Conservation (phyloP, 2,797 vertebrate genomes). For the Rhinoraja longicauda region DNA sequence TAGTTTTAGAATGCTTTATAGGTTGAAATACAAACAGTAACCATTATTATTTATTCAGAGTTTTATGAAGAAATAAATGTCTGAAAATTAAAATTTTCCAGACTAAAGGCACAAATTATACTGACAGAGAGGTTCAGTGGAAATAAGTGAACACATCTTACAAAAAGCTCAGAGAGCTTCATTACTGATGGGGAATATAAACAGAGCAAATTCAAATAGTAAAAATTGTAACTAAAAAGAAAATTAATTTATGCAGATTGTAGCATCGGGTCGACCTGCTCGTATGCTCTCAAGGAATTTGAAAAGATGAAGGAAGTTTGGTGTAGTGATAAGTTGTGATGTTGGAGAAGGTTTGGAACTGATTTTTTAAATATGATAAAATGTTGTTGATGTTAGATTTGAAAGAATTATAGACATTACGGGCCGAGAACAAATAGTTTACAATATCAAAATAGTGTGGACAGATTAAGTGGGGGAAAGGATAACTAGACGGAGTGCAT, state of each 20-base stretch:
- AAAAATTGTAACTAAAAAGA: neutral
- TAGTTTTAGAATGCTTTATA: neutral
- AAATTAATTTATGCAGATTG: neutral
- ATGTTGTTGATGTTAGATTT: too few species aligned
- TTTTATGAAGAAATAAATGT: neutral
- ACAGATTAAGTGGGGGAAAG: too few species aligned
- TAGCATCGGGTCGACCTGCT: neutral
- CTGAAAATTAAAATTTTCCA: neutral
- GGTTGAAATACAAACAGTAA: neutral
- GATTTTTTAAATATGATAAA: too few species aligned
- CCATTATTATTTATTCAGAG: neutral
- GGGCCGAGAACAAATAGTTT: too few species aligned
- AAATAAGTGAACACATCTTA: neutral
- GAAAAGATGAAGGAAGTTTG: too few species aligned
- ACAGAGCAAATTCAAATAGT: neutral
- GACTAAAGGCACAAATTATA: neutral
- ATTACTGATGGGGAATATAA: constrained; percentile 2
- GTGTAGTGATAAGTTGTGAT: too few species aligned
- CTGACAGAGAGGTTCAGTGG: neutral
- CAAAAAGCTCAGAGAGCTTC: neutral
- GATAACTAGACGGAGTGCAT: too few species aligned
- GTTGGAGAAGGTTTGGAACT: too few species aligned
- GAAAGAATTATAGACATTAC: too few species aligned
- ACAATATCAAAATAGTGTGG: too few species aligned
- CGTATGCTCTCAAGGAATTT: neutral